phyloP scores from a whole-genome alignment of 2,113 vertebrate genomes.

The Aegotheles bennettii region DNA sequence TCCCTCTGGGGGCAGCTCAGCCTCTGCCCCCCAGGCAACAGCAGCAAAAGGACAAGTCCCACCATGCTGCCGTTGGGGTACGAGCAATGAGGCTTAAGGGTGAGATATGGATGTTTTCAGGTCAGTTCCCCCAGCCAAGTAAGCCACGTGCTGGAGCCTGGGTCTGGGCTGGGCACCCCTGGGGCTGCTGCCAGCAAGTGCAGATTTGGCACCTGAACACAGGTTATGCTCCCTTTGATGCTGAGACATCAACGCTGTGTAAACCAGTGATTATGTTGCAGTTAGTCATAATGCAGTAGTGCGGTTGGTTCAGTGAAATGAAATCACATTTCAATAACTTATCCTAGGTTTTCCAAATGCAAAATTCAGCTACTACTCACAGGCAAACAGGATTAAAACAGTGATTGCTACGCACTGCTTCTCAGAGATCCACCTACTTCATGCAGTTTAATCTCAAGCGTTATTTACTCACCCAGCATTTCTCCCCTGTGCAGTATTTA shows the following conservation, averaged over 20 bases:
- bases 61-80: fast-evolving
- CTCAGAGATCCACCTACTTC: neutral
- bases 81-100: fast-evolving
- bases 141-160: neutral
- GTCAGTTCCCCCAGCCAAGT: fast-evolving
- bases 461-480: neutral
- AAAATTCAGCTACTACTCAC: neutral
- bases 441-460: neutral
- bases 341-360: neutral
- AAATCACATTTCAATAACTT: neutral
- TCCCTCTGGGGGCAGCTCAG: fast-evolving
- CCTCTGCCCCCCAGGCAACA: fast-evolving
- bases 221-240: neutral
- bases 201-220: neutral
- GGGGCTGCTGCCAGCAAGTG: neutral
- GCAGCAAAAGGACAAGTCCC: neutral
- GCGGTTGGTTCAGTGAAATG: neutral
- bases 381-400: neutral
- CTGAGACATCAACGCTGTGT: neutral
- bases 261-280: neutral
- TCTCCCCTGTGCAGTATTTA: neutral
- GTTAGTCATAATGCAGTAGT: neutral
- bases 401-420: neutral
- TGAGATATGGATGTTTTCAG: fast-evolving
- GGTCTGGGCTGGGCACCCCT: neutral